phyloP scores from a whole-genome alignment of 2,113 vertebrate species.

The Callithrix jacchus region DNA sequence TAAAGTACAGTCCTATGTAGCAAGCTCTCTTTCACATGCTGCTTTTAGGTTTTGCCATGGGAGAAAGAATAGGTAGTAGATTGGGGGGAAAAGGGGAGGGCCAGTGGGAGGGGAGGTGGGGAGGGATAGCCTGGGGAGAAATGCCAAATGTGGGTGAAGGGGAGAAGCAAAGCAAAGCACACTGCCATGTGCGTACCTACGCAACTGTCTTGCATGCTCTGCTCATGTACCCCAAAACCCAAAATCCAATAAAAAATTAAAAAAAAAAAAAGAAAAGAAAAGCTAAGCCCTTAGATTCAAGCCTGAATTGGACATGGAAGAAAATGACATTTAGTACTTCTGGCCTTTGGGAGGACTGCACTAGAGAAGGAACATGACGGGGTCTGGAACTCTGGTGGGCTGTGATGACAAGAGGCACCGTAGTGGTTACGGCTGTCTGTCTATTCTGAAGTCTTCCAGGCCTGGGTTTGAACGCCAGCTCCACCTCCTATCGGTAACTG shows the following conservation, averaged over 20 bases:
- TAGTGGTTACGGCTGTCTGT: fast-evolving
- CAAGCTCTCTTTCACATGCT: background rate
- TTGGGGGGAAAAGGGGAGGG: no score
- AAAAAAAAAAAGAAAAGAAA: no score
- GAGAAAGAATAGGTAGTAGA: background rate
- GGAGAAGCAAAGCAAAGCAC: no score
- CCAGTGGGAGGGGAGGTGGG: no score
- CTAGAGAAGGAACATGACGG: background rate
- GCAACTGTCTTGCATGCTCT: no score
- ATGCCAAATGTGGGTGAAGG: no score
- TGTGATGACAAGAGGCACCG: fast-evolving
- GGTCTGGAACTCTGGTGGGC: background rate
- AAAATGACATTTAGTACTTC: background rate
- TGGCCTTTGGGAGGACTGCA: background rate
- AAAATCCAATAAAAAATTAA: no score
- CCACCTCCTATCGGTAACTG: background rate
- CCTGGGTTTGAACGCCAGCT: background rate
- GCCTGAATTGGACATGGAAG: background rate
- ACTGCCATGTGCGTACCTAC: no score
- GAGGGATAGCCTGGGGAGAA: no score
- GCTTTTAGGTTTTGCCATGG: background rate
- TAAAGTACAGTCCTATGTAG: background rate
- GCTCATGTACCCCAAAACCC: no score
- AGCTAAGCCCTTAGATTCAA: background rate
- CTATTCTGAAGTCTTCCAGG: background rate